Conservation (phyloP, 1,140 invertebrate genomes). For the Drosophila eugracilis region DNA sequence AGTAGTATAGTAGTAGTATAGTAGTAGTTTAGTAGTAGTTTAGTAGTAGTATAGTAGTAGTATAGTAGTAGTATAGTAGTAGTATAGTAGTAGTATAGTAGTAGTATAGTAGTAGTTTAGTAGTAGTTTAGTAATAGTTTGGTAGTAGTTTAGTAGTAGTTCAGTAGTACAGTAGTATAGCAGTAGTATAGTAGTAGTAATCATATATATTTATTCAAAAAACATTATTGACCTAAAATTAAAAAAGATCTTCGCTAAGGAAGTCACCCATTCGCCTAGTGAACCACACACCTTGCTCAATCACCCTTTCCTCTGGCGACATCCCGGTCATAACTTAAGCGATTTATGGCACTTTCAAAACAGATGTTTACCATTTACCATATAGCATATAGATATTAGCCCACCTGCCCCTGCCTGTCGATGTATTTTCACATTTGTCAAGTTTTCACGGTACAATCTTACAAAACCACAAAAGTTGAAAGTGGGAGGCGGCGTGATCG, state of each 20-base stretch:
- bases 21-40: too few species aligned
- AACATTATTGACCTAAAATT: neutral
- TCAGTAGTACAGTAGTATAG: too few species aligned
- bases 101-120: too few species aligned
- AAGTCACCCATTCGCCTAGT: conserved; percentile 22
- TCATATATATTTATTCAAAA: neutral
- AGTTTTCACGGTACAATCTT: conserved; percentile 31
- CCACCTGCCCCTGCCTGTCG: conserved; percentile 41
- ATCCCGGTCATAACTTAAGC: conserved; percentile 45
- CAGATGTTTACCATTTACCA: conserved; percentile 61
- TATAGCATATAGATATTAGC: conserved; percentile 24
- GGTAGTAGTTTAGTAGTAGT: too few species aligned
- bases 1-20: too few species aligned
- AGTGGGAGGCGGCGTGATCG: conserved; percentile 15
- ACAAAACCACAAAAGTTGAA: conserved; percentile 17
- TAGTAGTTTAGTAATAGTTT: too few species aligned
- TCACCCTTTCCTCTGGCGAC: conserved; percentile 29
- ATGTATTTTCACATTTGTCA: conserved; percentile 45
- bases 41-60: too few species aligned
- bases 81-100: too few species aligned
- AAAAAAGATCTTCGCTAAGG: neutral
- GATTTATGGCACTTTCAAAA: conserved; percentile 61
- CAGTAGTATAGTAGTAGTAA: too few species aligned
- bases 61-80: too few species aligned
- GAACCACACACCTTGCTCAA: conserved; percentile 29